Evolutionary conservation across 2,797 vertebrate genomes (phyloP).

Genomic region (Rhinoraja longicauda): DNA sequence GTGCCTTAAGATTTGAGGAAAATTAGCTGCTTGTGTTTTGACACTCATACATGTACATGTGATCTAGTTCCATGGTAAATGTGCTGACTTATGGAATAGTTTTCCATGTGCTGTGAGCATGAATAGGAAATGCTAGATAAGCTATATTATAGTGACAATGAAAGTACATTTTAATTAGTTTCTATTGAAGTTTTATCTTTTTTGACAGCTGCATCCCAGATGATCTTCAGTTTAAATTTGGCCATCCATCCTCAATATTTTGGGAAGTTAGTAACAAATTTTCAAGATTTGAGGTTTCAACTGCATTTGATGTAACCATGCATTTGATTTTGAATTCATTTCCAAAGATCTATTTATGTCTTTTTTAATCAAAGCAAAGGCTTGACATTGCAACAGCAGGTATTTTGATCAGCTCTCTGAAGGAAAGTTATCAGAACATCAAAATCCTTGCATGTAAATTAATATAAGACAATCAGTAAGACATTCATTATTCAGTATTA

Average conservation of each 20-base stretch:
- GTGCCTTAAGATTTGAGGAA: too few relatives aligned
- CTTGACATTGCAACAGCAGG: not conserved
- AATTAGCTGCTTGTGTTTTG: not conserved
- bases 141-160: not conserved
- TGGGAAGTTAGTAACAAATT: not conserved
- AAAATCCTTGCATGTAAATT: not conserved
- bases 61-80: too few relatives aligned
- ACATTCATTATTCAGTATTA: not conserved
- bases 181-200: not conserved
- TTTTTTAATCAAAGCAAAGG: not conserved
- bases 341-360: not conserved
- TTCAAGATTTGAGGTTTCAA: not conserved
- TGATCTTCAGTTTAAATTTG: not conserved
- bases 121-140: not conserved
- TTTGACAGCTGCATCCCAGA: not conserved
- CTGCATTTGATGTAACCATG: not conserved
- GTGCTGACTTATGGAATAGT: not conserved
- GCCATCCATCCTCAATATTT: not conserved
- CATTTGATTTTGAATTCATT: not conserved
- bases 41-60: not conserved
- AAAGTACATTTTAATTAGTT: not conserved
- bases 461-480: not conserved
- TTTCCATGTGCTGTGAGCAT: not conserved
- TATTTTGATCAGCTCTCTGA: not conserved
- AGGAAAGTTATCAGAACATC: not conserved